Conservation (phyloP, 2,797 vertebrate species). For the Malurus splendens region DNA sequence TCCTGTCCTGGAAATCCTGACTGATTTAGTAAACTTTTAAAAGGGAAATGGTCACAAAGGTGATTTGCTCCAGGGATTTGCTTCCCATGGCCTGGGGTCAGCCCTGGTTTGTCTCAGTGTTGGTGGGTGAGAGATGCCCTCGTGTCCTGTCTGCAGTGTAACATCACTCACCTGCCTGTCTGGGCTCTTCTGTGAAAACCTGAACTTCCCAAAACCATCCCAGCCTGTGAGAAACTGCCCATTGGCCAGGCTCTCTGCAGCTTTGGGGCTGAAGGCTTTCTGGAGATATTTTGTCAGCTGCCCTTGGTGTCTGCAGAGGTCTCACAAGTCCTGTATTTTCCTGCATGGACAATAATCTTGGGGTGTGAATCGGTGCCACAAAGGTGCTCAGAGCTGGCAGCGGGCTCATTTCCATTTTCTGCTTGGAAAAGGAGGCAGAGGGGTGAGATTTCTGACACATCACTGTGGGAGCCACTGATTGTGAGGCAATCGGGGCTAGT, state of each 20-base stretch:
- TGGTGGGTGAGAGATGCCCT: background rate
- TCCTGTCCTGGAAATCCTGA: background rate
- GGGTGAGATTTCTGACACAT: background rate
- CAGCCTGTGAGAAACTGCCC: background rate
- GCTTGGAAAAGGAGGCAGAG: background rate
- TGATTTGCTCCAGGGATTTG: background rate
- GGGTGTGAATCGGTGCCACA: background rate
- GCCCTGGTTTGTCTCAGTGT: background rate
- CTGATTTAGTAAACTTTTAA: background rate
- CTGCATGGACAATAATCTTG: background rate
- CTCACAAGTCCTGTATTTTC: background rate
- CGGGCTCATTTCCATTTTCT: background rate
- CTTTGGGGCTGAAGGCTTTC: background rate
- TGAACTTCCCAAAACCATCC: background rate
- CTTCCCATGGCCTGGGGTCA: background rate
- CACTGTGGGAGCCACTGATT: background rate
- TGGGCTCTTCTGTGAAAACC: background rate
- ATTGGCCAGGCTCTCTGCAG: background rate
- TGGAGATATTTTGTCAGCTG: background rate
- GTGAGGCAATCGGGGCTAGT: accelerated
- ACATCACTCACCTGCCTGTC: background rate
- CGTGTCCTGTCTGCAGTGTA: background rate
- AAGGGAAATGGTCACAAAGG: background rate
- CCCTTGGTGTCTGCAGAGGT: background rate
- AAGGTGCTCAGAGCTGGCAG: accelerated